Evolutionary conservation across 2,113 vertebrate genomes (phyloP), one percentile per base, ranked within the genome.

Genomic region (Haplochromis burtoni): DNA sequence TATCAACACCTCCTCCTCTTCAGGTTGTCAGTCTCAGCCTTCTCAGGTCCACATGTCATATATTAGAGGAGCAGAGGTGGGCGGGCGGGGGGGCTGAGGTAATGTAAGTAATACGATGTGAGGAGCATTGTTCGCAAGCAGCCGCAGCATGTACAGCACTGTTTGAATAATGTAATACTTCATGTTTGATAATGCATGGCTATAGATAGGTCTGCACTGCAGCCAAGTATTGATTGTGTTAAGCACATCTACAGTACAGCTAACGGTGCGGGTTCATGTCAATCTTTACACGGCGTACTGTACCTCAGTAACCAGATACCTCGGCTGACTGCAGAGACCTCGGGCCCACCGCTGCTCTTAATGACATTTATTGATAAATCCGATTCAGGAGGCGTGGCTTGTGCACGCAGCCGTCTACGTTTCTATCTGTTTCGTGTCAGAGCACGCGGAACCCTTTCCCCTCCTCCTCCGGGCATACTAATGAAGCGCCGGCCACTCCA

Each of bases 211-310:
- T 91, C 94, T 94, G 83, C 80, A 53, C 92, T 91, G 93, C 93
- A 95, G 93, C 89, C 92, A 93, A 93, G 93, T 96, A 96, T 96
- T 93, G 96, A 97, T 96, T 83, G 93, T 89, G 90, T 93, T 94
- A 95, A 96, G 92, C 95, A 94, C 95, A 95, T 95, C 94, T 92
- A 95, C 95, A 93, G 92, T 90, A 93, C 92, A 88, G 94, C 91
- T 89, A 93, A 93, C 88, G 88, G 88, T 83, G 88, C n/a, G 53
- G 88, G 91, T 96, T 94, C 92, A 92, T 95, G 95, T 94, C 94
- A 95, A 92, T 94, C 95, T 93, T 91, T 92, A 93, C 94, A 92
- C 91, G 82, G 84, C 86, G 53, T 61, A 84, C 92, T 89, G 91
- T 87, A 91, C 94, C 90, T 91, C 92, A 91, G 94, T 93, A 92